Base-by-base conservation (phyloP, 2,888 invertebrate genomes). In the Himalopsyche tibetana region DNA sequence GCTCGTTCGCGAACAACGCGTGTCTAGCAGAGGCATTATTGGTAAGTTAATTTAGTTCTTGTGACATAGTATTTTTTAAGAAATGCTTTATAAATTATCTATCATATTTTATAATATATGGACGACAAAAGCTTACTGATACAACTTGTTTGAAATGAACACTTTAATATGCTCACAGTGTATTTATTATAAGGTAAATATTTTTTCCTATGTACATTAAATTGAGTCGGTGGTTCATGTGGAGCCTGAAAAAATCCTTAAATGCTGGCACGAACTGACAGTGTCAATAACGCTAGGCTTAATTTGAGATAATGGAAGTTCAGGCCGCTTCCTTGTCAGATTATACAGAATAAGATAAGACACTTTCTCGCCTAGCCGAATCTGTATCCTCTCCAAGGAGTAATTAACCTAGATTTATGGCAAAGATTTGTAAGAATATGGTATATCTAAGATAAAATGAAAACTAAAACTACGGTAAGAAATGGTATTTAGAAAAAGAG, bases 261-360 rank as follows among this genome's bases (percentile, higher is more conserved):
- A 84, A 83, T 55, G 40, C 36, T 56, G 74, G 79, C 51, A 51
- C 19, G 51, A 79, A 86, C 84, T 84, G 84, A 84, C 86, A 80
- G 84, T 80, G 80, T 84, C 69, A 81, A 81, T 80, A 86, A 84
- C 82, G 74, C 63, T 36, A 45, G 63, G 55, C 82, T 82, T 82
- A 82, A 86, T 86, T 84, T 55, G 82, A 86, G 82, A 84, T 86
- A 86, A 82, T 84, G 82, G 80, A 86, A 82, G 82, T 82, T 81
- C 84, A 84, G 80, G 84, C 84, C 81, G 69, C 63, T 82, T 82
- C 63, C 55, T 84, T 84, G 86, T 82, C 82, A 69, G 86, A 86
- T 86, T 84, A 86, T 42, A 84, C 82, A 51, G 63, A 84, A 79
- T 69, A 79, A 81, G 84, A 81, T 69, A 81, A 81, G 84, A 84